Conservation (phyloP, 2,888 invertebrate genomes). For the Argyresthia albistria region DNA sequence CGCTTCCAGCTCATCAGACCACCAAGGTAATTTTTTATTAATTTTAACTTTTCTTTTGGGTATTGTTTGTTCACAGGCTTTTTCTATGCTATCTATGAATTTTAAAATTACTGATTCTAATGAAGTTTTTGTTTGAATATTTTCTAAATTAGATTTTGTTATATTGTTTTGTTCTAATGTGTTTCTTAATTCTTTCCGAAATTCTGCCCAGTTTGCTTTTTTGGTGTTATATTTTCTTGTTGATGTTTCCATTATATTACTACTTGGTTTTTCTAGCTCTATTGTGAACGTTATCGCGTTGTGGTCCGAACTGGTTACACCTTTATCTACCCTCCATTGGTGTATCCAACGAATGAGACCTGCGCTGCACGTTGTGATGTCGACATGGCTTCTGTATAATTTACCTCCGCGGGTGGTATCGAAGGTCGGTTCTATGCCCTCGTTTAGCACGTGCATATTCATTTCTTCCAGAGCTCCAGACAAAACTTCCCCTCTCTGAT, state of each 20-base stretch:
- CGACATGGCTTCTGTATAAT: neutral
- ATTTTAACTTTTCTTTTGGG: no score
- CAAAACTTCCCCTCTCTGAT: slow-evolving; percentile 4
- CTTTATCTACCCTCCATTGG: neutral
- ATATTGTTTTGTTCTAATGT: neutral
- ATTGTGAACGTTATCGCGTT: slow-evolving; percentile 8
- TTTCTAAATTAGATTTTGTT: neutral
- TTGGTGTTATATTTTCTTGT: slow-evolving; percentile 15
- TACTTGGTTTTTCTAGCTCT: neutral
- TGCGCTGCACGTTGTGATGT: neutral
- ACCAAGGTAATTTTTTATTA: no score
- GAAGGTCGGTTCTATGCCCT: slow-evolving; percentile 1
- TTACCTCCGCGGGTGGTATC: neutral
- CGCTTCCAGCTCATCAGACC: no score
- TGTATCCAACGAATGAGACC: neutral
- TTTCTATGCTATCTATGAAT: no score
- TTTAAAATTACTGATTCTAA: neutral
- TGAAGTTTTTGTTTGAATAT: neutral
- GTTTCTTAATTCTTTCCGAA: neutral
- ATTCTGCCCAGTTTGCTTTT: slow-evolving; percentile 8
- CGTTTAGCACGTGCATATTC: slow-evolving; percentile 1
- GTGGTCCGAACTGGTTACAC: slow-evolving; percentile 5
- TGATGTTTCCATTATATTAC: neutral
- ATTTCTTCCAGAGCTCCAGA: neutral
- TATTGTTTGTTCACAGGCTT: no score